Conservation (phyloP, 2,113 vertebrate genomes). For the Gallinago undulata region DNA sequence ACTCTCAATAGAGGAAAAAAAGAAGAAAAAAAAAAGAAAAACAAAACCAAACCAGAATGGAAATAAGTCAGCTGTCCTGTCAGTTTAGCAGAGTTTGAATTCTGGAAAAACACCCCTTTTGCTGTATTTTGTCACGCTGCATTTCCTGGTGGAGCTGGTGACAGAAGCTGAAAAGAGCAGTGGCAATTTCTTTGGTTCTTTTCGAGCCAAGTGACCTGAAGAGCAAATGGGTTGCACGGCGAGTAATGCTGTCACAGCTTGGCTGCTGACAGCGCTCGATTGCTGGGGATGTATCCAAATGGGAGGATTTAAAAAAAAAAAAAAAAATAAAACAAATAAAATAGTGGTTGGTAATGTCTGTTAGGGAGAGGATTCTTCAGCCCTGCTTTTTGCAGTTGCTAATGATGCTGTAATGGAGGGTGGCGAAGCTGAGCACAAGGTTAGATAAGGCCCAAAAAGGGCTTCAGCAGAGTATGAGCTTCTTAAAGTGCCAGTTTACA, state of each 20-base stretch:
- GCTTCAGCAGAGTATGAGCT: not conserved
- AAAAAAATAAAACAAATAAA: too few relatives aligned
- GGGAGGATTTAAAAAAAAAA: not conserved
- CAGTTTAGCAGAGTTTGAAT: not conserved
- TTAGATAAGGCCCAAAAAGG: not conserved
- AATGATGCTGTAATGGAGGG: not conserved
- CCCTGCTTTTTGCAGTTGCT: not conserved
- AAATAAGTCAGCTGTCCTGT: not conserved
- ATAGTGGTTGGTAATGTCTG: not conserved
- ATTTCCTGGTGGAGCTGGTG: not conserved
- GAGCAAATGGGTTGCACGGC: not conserved
- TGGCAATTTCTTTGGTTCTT: not conserved
- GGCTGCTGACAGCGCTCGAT: not conserved
- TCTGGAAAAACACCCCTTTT: not conserved
- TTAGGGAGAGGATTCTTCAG: not conserved
- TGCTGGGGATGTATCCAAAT: not conserved
- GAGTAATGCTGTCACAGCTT: rapidly evolving
- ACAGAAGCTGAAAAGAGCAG: not conserved
- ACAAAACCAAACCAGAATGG: not conserved
- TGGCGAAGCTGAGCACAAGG: not conserved
- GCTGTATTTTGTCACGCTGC: not conserved
- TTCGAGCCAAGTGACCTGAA: not conserved
- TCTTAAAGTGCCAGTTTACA: not conserved
- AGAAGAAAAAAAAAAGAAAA: too few relatives aligned
- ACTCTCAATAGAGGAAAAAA: not conserved